Base-by-base conservation (phyloP, 2,888 invertebrate species). In the Reticulitermes lucifugus region DNA sequence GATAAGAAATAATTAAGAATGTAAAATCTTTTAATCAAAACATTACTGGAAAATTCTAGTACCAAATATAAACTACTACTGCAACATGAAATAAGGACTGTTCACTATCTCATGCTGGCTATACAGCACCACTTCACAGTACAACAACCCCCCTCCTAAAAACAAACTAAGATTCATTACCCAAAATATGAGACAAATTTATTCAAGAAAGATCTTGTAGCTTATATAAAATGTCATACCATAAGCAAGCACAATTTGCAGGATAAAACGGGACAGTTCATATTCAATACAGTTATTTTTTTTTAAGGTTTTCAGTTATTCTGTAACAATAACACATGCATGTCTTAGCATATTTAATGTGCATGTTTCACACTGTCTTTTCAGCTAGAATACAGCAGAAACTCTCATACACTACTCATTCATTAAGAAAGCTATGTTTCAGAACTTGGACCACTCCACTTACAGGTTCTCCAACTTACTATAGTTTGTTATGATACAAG, bases 21-120 rank as follows among this genome's bases (percentile, higher is more conserved):
- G 14, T 75, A 75, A 71, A 43, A 75, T 75, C 43, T 75, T 75
- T 75, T 75, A 75, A 75, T 75, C 35, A 75, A 60, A 75, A 10
- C 43, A 43, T 75, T 25, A 75, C 22, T 14, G 75, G 21, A 75
- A 75, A 75, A 75, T 35, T 75, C 65, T 60, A 60, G 6, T 60
- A 18, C 60, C 60, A 60, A 60, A 60, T 60, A 60, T 60, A 22
- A 60, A 60, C 60, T 18, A 60, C 18, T 60, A 60, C 60, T 60
- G 12, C n/a, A 60, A 60, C 60, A 60, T 22, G 60, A 60, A 60
- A 60, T 60, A 60, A n/a, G 51, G 51, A 7, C 51, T 51, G 51
- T 7, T 60, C 18, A n/a, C 60, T 60, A 21, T 22, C 12, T 22
- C 18, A 60, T 4, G n/a, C 21, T 60, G 22, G 60, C 60, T 60